Conservation (phyloP, 1,140 invertebrate species). For the Drosophila virilis region DNA sequence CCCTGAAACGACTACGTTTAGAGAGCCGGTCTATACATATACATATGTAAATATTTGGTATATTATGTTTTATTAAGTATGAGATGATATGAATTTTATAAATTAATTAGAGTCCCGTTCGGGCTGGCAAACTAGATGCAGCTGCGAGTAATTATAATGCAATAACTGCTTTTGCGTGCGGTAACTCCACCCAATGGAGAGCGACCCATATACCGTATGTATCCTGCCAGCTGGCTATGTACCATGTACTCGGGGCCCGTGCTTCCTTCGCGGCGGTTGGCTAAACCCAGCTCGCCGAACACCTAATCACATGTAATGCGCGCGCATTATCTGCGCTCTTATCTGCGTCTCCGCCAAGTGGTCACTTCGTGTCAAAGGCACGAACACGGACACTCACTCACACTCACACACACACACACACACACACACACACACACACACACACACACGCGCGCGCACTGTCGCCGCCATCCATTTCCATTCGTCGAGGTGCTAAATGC, state of each 20-base stretch:
- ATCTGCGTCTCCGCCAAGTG: slow-evolving; percentile 56
- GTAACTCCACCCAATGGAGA: slow-evolving; percentile 49
- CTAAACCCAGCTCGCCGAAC: slow-evolving; percentile 77
- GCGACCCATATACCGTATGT: slow-evolving; percentile 6
- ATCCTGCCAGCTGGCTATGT: slow-evolving; percentile 43
- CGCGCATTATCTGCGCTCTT: slow-evolving; percentile 84
- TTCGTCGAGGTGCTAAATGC: slow-evolving; percentile 73
- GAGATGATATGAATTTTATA: too few species aligned
- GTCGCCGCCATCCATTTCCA: slow-evolving; percentile 66
- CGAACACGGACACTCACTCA: slow-evolving; percentile 39
- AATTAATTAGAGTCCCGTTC: not conserved
- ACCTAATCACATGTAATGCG: slow-evolving; percentile 84
- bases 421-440: slow-evolving; percentile 31
- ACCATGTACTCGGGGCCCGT: slow-evolving; percentile 51
- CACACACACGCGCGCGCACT: slow-evolving; percentile 16
- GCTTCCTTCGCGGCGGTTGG: slow-evolving; percentile 72
- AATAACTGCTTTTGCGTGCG: not conserved
- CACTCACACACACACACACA: slow-evolving; percentile 13
- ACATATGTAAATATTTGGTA: not conserved
- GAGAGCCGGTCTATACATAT: too few species aligned
- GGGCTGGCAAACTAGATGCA: not conserved
- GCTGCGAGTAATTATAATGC: slow-evolving; percentile 25
- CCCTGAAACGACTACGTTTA: not conserved
- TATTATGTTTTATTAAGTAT: not conserved
- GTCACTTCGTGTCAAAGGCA: slow-evolving; percentile 63